These are phyloP conservation scores for Furcula furcula DNA, from an alignment of 2,888 invertebrate species.

Conservation along the genomic window DNA sequence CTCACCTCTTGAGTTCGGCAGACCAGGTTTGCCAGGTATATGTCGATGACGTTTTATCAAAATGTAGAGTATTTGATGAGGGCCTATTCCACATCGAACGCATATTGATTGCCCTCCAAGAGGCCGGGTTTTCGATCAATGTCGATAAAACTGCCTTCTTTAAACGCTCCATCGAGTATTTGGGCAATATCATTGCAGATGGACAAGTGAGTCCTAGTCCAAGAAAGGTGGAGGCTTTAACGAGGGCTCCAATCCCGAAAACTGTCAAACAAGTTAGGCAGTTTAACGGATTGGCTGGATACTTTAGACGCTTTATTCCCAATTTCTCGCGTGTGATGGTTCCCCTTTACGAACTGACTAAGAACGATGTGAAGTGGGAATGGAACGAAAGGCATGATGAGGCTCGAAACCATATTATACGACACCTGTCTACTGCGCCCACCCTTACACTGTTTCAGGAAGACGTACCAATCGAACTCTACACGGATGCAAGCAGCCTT, in stretches of 20 bases:
- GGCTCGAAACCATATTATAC: conserved; percentile 4
- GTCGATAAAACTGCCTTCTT: conserved; percentile 25
- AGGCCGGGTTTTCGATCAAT: conserved; percentile 35
- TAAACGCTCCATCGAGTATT: conserved; percentile 26
- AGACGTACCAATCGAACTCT: conserved; percentile 6
- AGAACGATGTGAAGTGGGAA: conserved; percentile 16
- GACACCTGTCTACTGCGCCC: conserved; percentile 4
- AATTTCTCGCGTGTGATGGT: conserved; percentile 20
- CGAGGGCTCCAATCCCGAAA: conserved; percentile 27
- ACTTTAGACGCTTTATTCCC: conserved; percentile 20
- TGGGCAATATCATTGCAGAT: conserved; percentile 25
- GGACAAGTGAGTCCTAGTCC: conserved; percentile 32
- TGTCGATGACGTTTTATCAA: conserved; percentile 32
- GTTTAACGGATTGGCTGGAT: conserved; percentile 16
- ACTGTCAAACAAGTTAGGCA: conserved; percentile 23
- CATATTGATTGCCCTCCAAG: conserved; percentile 20
- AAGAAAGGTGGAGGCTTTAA: conserved; percentile 28
- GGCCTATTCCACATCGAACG: conserved; percentile 20
- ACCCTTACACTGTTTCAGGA: conserved; percentile 6
- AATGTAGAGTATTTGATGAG: conserved; percentile 13
- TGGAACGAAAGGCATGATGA: conserved; percentile 24
- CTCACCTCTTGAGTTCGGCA: conserved; percentile 1
- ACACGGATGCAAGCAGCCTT: conserved; percentile 2
- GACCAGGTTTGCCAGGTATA: conserved; percentile 25
- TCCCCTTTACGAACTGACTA: conserved; percentile 22